Base-by-base conservation (phyloP, 2,797 vertebrate genomes). In the Rhinatrema bivittatum region DNA sequence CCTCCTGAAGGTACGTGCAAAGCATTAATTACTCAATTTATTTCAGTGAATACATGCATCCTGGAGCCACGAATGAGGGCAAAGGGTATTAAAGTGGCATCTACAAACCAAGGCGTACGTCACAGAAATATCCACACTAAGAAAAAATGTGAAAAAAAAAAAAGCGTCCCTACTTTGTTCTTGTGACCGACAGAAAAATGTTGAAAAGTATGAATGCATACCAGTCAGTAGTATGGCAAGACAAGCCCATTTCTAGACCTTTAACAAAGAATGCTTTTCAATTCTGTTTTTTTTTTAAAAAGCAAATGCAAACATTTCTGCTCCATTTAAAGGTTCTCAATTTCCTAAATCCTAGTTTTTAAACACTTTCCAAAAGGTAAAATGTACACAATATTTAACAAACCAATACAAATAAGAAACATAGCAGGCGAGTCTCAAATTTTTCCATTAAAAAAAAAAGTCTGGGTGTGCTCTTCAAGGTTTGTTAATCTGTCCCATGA, bases 401-500 rank as follows among this genome's bases (percentile, higher is more conserved):
- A 59, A 75, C 59, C 51, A 58, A 56, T 60, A 57, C 34, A 67
- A 57, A 33, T 56, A 58, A n/a, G n/a, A n/a, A n/a, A n/a, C n/a
- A n/a, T 36, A 43, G 39, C 68, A 63, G 49, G 53, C 42, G 19
- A 55, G 31, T 60, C 42, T 69, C 53, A 44, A 54, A 56, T n/a
- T n/a, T n/a, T n/a, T n/a, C n/a, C n/a, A n/a, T n/a, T n/a, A n/a
- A n/a, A n/a, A n/a, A n/a, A n/a, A n/a, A n/a, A n/a, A n/a, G n/a
- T 20, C 56, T 51, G 45, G 29, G 17, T 28, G 36, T 34, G 24
- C 44, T 38, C 35, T 45, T 87, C 72, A 94, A 66, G 93, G 95
- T 61, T 91, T 82, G 80, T 92, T 91, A 72, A 97, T 88, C 79
- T 95, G 92, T 42, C 95, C 95, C 82, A 91, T 89, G 46, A 97